Evolutionary conservation across 2,113 vertebrate genomes (phyloP), one percentile per base, ranked within the genome.

Genomic region (Sterrhoptilus dennistouni): DNA sequence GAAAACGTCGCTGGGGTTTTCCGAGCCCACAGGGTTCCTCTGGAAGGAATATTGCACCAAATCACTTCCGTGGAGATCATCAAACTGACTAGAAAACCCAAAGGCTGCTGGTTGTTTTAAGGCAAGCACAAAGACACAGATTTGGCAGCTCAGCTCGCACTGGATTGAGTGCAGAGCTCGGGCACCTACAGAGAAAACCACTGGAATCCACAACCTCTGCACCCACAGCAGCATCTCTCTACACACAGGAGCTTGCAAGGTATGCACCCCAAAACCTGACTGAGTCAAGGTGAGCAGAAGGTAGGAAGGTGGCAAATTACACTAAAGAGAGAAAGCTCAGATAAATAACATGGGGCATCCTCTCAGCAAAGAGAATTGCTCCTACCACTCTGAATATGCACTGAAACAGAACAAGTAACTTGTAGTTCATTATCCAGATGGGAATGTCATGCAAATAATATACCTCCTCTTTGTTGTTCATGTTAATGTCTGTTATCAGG

Each of bases 1-100:
- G 93, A 99, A 99, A 60, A 98, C 99, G 5, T 99, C 99, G 2
- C 99, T 99, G 35, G 99, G 99, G 85, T 99, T 99, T 97, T 99
- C 99, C 2, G 98, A 98, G 57, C 99, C 99, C 22, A 98, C 98
- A 2, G 98, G 99, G 95, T 99, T 99, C 93, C 99, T 99, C 99
- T 99, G 97, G 64, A 96, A 83, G 92, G 49, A 47, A 42, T 9
- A 90, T 57, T 7, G 56, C 25, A 92, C 18, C 59, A 6, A 28
- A 12, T 68, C 23, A 86, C 45, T 56, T 6, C n/a, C 28, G 36
- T 18, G n/a, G 28, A 0, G 0, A 28, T 11, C 42, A 29, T 8
- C 11, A 35, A 35, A 76, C n/a, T 2, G 11, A 45, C 22, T 35
- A 74, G 16, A 87, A 63, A 90, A 54, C 15, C 33, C 45, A 77